Evolutionary conservation across 2,888 invertebrate genomes (phyloP).

Genomic region (Sminthurides aquaticus): DNA sequence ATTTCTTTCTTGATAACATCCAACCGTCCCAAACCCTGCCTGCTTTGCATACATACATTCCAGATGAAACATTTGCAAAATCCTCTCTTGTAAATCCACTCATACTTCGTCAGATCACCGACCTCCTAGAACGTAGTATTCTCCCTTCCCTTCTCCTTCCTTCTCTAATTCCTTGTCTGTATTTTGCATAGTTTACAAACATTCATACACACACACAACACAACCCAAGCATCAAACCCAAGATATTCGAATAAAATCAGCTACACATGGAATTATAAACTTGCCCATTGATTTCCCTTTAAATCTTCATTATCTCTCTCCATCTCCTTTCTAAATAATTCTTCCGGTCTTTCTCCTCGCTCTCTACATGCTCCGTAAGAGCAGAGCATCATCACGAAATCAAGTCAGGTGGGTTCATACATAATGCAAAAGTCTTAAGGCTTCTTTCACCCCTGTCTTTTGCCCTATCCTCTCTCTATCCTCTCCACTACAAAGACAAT

Average conservation of each 20-base stretch:
- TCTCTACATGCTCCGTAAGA: background rate
- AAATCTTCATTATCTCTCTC: background rate
- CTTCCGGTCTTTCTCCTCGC: background rate
- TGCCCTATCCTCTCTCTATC: background rate
- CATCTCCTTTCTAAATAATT: background rate
- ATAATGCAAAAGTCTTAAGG: background rate
- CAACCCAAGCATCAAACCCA: background rate
- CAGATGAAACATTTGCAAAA: background rate
- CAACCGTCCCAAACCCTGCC: no score
- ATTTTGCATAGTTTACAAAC: no score
- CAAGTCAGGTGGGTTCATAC: background rate
- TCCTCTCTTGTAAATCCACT: background rate
- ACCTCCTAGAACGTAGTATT: no score
- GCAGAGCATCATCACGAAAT: background rate
- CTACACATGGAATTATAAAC: no score
- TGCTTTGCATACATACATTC: no score
- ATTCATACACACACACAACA: no score
- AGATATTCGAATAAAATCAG: background rate
- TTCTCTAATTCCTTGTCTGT: no score
- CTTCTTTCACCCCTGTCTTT: background rate
- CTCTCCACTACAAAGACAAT: background rate
- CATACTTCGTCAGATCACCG: background rate
- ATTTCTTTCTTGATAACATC: no score
- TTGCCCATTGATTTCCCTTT: background rate
- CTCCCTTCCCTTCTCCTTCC: no score